Conservation (phyloP, 1,140 invertebrate genomes). For the Caenorhabditis latens region DNA sequence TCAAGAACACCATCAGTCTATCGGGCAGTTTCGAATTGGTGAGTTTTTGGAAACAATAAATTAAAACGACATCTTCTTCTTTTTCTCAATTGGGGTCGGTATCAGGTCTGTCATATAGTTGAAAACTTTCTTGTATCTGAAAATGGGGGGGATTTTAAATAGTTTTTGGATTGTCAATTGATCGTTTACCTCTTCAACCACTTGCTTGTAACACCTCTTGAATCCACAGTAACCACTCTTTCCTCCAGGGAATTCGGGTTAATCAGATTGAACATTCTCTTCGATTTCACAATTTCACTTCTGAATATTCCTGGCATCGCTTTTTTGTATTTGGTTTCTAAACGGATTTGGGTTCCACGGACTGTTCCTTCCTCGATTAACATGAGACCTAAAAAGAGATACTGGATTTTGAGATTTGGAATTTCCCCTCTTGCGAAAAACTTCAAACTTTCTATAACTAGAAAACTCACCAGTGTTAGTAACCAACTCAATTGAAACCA, state of each 20-base stretch:
- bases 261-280: conserved; percentile 62
- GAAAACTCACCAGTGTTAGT: conserved; percentile 69
- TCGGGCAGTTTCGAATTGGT: conserved; percentile 77
- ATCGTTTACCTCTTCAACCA: conserved; percentile 62
- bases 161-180: not conserved
- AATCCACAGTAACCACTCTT: conserved; percentile 57
- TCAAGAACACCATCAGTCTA: conserved; percentile 77
- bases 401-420: not conserved
- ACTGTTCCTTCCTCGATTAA: conserved; percentile 75
- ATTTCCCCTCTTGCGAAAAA: too few species aligned
- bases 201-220: conserved; percentile 58
- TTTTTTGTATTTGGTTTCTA: conserved; percentile 68
- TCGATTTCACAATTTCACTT: conserved; percentile 40
- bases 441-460: not conserved
- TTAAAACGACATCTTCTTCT: conserved; percentile 22
- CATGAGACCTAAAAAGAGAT: conserved; percentile 66
- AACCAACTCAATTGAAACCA: conserved; percentile 72
- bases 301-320: conserved; percentile 54
- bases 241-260: conserved; percentile 61
- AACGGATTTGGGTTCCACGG: conserved; percentile 59
- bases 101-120: conserved; percentile 69
- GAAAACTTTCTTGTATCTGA: conserved; percentile 67
- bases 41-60: conserved; percentile 57
- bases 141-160: not conserved
- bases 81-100: conserved; percentile 32